Evolutionary conservation across 2,888 invertebrate species (phyloP), one percentile per base, ranked within the genome.

Genomic region (Ditula angustiorana): DNA sequence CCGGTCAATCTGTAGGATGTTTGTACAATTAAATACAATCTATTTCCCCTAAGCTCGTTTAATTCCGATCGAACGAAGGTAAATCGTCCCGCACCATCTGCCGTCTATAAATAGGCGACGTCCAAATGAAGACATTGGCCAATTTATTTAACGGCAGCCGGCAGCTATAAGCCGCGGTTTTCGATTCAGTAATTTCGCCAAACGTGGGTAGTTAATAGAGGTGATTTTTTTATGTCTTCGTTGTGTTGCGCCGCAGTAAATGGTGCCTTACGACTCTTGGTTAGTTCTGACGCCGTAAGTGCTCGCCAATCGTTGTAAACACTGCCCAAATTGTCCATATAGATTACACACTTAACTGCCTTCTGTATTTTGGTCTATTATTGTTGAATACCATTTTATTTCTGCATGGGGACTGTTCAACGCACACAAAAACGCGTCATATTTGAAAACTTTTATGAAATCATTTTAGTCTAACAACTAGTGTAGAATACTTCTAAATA

Each of bases 181-280:
- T 19, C 59, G 28, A 58, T 53, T 59, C 53, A 28, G 64, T 53
- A 57, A 57, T 52, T 58, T 58, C 24, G 35, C 11, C 13, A 23
- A 37, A 44, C 11, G 64, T 64, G 59, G 59, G 58, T 16, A 19
- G 50, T 63, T 52, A 35, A 59, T 59, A 7, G 62, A n/a, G 28
- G 44, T 46, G 37, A 64, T 63, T 64, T 28, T 62, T 64, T 64
- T 59, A 64, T 59, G 64, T 64, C 64, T 64, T 64, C 59, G 59
- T 64, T 11, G 59, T 44, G 24, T 37, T 21, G 41, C 58, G 23
- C 1, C 30, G 33, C 60, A 60, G 10, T 47, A 10, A 37, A 37
- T 11, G 26, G 28, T 49, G 33, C 13, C 37, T 41, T 10, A 41
- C 10, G 19, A 3, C 10, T 19, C 19, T 19, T 13, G 2, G 19